Base-by-base conservation (phyloP, 2,797 vertebrate genomes). In the Helostoma temminkii region DNA sequence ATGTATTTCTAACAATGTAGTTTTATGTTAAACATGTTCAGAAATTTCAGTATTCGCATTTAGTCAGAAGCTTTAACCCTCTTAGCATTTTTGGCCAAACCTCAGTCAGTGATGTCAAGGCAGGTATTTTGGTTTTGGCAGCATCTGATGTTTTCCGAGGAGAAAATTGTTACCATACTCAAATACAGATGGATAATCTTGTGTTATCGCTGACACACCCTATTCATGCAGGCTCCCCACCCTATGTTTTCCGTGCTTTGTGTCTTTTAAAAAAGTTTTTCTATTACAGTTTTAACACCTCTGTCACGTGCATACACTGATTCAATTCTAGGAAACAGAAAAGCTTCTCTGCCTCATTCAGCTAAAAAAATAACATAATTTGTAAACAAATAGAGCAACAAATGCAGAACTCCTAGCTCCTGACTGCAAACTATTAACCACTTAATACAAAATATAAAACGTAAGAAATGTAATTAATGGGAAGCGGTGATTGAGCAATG, bases 41-140 rank as follows among this genome's bases (percentile, higher is more conserved):
- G 50, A 58, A 66, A 21, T 4, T 41, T 67, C 32, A 42, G 10
- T 25, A 74, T 65, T 41, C 66, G 48, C 5, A 1, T 61, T 47
- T 60, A 12, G 16, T 25, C 25, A 55, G 49, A 71, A 67, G 66
- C 24, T 12, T 66, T 11, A 54, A 55, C 24, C 2, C 8, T 9
- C 34, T 65, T 25, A 24, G 64, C 37, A 15, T 54, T 66, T 68
- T 37, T 80, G 65, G 64, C 72, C 47, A 72, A 64, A 57, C 63
- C 59, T 82, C 75, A 63, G 61, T 65, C 61, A 1, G 18, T 6
- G 22, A 70, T 78, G 49, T 68, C 15, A 66, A 76, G 41, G 52
- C 76, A 85, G 80, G 75, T 85, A 83, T 88, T 89, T 82, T 26
- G 65, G 60, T 74, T 85, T 80, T 86, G 84, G 83, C 81, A 81